Evolutionary conservation across 2,888 invertebrate species (phyloP).

Genomic region (Coenonympha glycerion): DNA sequence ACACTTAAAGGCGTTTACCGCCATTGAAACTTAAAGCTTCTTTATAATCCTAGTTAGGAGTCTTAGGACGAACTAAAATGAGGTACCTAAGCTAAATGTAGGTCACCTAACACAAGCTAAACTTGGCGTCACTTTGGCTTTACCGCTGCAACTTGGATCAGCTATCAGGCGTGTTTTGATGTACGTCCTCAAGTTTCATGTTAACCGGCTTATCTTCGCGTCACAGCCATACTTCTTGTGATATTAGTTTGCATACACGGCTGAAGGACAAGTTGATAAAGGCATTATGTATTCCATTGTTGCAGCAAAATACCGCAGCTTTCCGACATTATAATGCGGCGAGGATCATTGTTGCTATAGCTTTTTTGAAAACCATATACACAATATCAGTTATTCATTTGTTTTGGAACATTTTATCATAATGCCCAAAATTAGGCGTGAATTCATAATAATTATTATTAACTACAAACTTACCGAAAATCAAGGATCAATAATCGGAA

Average conservation of each 20-base stretch:
- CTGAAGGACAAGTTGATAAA: slow-evolving; percentile 17
- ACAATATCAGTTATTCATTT: too few species aligned
- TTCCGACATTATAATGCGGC: too few species aligned
- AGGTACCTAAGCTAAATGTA: slow-evolving; percentile 3
- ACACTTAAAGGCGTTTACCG: too few species aligned
- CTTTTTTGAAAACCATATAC: too few species aligned
- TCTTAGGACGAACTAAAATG: background rate
- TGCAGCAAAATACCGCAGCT: slow-evolving; percentile 3
- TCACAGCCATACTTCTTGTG: slow-evolving; percentile 21
- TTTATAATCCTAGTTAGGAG: background rate
- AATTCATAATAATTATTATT: too few species aligned
- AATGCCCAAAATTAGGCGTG: too few species aligned
- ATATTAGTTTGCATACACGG: slow-evolving; percentile 20
- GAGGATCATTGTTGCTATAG: too few species aligned
- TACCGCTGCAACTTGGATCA: slow-evolving; percentile 9
- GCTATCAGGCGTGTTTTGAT: slow-evolving; percentile 12
- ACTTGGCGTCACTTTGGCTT: slow-evolving; percentile 1
- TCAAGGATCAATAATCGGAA: too few species aligned
- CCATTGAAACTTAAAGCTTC: too few species aligned
- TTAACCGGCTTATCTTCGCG: slow-evolving; percentile 21
- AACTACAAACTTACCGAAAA: too few species aligned
- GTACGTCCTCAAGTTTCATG: slow-evolving; percentile 22
- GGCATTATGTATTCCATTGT: slow-evolving; percentile 10
- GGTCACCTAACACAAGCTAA: slow-evolving; percentile 11
- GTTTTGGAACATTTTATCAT: too few species aligned